phyloP scores from a whole-genome alignment of 2,888 invertebrate genomes.

The Mactromeris polynyma region DNA sequence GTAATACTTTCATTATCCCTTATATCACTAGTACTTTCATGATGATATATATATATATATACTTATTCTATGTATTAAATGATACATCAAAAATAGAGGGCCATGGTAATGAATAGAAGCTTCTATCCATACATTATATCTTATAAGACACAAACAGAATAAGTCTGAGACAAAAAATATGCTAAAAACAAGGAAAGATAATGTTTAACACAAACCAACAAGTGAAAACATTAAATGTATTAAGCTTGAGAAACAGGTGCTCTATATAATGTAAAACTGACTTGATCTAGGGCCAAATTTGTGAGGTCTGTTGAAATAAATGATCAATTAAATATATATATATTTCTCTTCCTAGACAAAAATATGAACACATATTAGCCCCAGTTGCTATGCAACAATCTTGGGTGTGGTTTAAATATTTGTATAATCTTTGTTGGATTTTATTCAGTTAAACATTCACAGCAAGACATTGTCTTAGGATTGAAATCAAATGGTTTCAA shows the following conservation, averaged over 20 bases:
- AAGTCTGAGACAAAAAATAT: neutral
- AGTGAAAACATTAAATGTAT: neutral
- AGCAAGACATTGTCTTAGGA: neutral
- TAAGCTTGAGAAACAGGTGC: neutral
- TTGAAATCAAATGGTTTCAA: neutral
- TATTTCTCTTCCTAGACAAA: neutral
- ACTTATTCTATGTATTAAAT: no score
- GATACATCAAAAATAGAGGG: no score
- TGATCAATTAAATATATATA: slow-evolving; percentile 5
- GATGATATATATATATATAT: no score
- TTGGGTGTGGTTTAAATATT: neutral
- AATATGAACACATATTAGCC: neutral
- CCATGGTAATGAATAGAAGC: no score
- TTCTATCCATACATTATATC: no score
- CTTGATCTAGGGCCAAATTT: neutral
- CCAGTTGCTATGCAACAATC: neutral
- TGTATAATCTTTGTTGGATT: neutral
- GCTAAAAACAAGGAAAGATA: neutral
- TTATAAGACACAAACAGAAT: neutral
- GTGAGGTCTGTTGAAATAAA: slow-evolving; percentile 9
- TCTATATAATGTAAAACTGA: neutral
- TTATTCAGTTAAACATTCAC: neutral
- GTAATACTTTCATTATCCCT: no score
- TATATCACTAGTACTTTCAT: no score
- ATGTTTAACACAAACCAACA: neutral